phyloP scores from a whole-genome alignment of 2,888 invertebrate species.

The Pyrochroa serraticornis region DNA sequence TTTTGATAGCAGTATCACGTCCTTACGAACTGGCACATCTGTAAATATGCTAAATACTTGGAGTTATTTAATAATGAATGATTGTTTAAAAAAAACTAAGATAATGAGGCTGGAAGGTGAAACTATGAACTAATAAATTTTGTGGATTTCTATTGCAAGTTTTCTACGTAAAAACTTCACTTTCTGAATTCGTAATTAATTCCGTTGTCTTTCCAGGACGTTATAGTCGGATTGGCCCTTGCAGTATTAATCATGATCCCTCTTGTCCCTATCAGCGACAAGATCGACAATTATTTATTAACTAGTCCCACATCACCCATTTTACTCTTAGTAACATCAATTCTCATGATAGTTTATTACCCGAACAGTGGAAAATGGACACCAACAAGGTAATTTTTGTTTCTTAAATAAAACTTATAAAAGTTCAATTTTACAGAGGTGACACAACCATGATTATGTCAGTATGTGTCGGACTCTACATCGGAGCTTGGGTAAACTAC shows the following conservation, averaged over 20 bases:
- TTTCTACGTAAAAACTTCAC: too few relatives aligned
- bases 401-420: not conserved
- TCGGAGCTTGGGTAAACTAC: slow-evolving; percentile 85
- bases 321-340: slow-evolving; percentile 67
- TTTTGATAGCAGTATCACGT: too few relatives aligned
- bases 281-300: slow-evolving; percentile 73
- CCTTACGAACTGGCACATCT: too few relatives aligned
- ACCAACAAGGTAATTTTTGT: slow-evolving; percentile 73
- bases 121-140: too few relatives aligned
- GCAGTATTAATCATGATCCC: slow-evolving; percentile 72
- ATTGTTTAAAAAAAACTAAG: too few relatives aligned
- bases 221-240: slow-evolving; percentile 77
- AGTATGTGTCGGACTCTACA: slow-evolving; percentile 77
- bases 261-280: slow-evolving; percentile 77
- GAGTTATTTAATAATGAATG: too few relatives aligned
- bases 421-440: slow-evolving; percentile 65
- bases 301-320: slow-evolving; percentile 70
- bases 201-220: slow-evolving; percentile 71
- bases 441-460: slow-evolving; percentile 89
- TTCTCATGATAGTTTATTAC: slow-evolving; percentile 76
- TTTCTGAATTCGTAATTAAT: too few relatives aligned
- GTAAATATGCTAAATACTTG: too few relatives aligned
- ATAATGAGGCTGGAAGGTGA: too few relatives aligned
- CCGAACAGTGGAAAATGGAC: slow-evolving; percentile 88
- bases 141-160: too few relatives aligned